Percentiles rank a stretch among this genome's conserved stretches.
Conservation (phyloP, 2,888 invertebrate species). For the Elysia crispata region DNA sequence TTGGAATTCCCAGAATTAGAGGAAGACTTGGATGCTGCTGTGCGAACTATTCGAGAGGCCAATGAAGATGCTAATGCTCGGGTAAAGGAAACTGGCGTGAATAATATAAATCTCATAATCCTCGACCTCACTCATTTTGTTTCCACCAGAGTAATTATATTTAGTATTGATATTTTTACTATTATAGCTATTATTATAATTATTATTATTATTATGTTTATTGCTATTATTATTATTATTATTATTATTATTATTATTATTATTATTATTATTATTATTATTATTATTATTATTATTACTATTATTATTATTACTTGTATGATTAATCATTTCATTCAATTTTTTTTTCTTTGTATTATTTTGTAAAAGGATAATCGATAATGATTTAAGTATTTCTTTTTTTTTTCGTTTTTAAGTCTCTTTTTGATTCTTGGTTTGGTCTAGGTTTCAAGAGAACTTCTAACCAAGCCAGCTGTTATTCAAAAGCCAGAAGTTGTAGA, state of each 20-base stretch:
- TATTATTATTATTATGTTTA: no score
- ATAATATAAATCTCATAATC: no score
- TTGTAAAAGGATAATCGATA: no score
- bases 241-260: no score
- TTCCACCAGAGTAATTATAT: no score
- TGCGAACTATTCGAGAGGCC: conserved; percentile 72
- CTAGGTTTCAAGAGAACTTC: conserved; percentile 59
- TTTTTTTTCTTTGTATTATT: no score
- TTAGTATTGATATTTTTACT: no score
- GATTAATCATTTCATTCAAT: background rate
- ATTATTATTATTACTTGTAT: background rate
- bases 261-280: background rate
- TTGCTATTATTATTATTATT: no score
- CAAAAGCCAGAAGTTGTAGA: conserved; percentile 76
- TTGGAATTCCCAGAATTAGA: conserved; percentile 64
- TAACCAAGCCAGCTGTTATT: conserved; percentile 61
- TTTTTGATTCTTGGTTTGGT: background rate
- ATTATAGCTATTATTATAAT: no score
- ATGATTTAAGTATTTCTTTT: background rate
- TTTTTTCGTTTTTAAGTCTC: background rate
- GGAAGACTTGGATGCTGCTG: conserved; percentile 74
- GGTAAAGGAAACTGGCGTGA: conserved; percentile 55
- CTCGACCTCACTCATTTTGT: no score
- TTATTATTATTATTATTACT: background rate
- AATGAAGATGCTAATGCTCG: conserved; percentile 70